These are phyloP conservation scores for Aurelia coerulea DNA, from an alignment of 30 jellyfish, hydroid and myxozoan species.

Conservation along the genomic window DNA sequence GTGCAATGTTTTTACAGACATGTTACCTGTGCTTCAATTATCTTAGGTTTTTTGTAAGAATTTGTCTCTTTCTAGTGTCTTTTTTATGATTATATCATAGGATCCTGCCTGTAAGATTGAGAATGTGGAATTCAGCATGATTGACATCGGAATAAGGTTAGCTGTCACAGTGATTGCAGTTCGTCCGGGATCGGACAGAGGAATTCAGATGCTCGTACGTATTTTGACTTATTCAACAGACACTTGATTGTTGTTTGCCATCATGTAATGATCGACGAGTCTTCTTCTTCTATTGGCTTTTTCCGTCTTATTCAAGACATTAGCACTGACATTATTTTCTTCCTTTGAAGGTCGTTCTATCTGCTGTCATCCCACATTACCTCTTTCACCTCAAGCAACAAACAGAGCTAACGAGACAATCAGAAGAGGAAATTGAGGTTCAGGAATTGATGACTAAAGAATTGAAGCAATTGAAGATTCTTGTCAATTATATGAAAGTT, in stretches of 20 bases:
- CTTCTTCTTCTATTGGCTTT: too few species aligned
- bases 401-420: constrained; percentile 23
- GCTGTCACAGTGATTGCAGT: constrained; percentile 95
- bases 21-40: too few species aligned
- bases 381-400: constrained; percentile 54
- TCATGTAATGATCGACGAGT: too few species aligned
- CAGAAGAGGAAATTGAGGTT: constrained; percentile 28
- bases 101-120: constrained; percentile 77
- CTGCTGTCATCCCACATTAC: constrained; percentile 84
- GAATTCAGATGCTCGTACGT: constrained; percentile 90
- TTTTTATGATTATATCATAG: constrained; percentile 12
- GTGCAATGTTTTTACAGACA: too few species aligned
- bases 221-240: too few species aligned
- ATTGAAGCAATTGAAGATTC: constrained; percentile 66
- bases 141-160: constrained; percentile 84
- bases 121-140: constrained; percentile 59
- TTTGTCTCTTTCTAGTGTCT: too few species aligned
- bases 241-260: too few species aligned
- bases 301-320: background rate
- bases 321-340: background rate
- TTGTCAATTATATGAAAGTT: constrained; percentile 72
- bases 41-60: too few species aligned
- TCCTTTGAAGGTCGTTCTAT: constrained; percentile 62
- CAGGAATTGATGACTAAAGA: constrained; percentile 71
- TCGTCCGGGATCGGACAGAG: constrained; percentile 86